Evolutionary conservation across 2,113 vertebrate species (phyloP).

Genomic region (Eurystomus gularis): DNA sequence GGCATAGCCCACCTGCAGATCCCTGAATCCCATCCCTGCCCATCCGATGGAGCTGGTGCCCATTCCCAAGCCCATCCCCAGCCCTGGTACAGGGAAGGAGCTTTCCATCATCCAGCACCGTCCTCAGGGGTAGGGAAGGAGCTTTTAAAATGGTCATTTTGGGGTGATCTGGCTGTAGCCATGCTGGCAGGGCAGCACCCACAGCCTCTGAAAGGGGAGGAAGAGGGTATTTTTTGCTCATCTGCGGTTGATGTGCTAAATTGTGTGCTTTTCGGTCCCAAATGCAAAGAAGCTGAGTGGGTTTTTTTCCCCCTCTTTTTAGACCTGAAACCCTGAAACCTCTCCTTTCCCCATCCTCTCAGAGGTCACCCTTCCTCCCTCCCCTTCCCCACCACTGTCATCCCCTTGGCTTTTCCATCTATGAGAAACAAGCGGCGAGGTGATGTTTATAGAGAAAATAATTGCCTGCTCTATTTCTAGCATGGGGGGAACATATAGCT

Average conservation of each 20-base stretch:
- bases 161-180: no score
- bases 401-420: neutral
- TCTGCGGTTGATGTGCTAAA: neutral
- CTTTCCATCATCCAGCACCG: neutral
- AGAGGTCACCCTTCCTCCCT: neutral
- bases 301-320: neutral
- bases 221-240: neutral
- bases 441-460: constrained; percentile 42
- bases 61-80: fast-evolving
- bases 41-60: neutral
- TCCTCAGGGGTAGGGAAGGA: neutral
- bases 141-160: fast-evolving
- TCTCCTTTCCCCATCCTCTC: neutral
- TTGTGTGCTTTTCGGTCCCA: neutral
- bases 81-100: fast-evolving
- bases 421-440: neutral
- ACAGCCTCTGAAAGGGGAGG: neutral
- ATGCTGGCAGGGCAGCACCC: neutral
- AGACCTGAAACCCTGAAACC: neutral
- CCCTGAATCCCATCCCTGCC: neutral
- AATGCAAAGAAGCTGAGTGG: neutral
- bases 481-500: neutral
- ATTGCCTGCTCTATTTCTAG: constrained; percentile 16
- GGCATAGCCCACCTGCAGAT: neutral
- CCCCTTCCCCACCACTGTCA: neutral